Conservation (phyloP, 2,797 vertebrate species). For the Anguilla anguilla region DNA sequence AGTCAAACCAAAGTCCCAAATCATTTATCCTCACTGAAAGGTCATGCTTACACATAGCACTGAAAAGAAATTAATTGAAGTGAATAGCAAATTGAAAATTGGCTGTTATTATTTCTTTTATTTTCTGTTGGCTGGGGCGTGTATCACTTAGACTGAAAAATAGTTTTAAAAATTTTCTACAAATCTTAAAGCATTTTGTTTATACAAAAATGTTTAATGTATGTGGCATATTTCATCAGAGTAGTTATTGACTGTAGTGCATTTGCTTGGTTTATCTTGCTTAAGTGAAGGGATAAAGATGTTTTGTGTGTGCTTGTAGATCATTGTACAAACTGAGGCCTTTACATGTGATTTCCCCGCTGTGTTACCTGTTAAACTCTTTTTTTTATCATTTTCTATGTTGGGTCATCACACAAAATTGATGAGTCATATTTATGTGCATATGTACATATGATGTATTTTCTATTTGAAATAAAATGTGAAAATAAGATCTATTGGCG, state of each 20-base stretch:
- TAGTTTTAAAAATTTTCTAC: background rate
- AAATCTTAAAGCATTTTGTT: no score
- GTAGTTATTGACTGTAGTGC: slow-evolving; percentile 13
- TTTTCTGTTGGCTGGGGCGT: background rate
- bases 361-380: slow-evolving; percentile 1
- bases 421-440: slow-evolving; percentile 30
- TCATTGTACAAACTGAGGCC: slow-evolving; percentile 32
- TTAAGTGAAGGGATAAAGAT: background rate
- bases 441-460: slow-evolving; percentile 26
- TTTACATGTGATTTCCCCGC: slow-evolving; percentile 19
- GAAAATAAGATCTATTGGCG: background rate
- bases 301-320: background rate
- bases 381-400: slow-evolving; percentile 15
- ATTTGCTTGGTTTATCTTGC: slow-evolving; percentile 19
- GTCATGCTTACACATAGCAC: background rate
- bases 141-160: background rate
- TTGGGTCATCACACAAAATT: slow-evolving; percentile 32
- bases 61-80: background rate
- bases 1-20: background rate
- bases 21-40: background rate
- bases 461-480: slow-evolving; percentile 36
- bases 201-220: no score
- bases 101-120: background rate
- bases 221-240: no score
- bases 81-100: background rate